Percentiles rank a stretch among this genome's conserved stretches.
Conservation (phyloP, 2,113 vertebrate genomes). For the Heliornis fulica region DNA sequence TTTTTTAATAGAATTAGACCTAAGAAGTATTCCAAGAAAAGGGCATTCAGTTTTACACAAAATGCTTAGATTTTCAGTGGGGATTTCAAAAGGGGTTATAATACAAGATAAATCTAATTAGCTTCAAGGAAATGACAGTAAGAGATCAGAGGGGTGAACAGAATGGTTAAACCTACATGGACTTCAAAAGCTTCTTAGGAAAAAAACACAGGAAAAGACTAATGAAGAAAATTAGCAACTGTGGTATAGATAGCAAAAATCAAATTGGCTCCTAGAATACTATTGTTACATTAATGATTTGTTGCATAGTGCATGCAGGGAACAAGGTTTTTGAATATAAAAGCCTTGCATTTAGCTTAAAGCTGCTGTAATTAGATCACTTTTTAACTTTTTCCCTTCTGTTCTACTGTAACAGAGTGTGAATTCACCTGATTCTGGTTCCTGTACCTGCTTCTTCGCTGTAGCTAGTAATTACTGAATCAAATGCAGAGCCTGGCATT, state of each 20-base stretch:
- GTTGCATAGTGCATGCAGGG: background rate
- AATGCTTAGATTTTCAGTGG: background rate
- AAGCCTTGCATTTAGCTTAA: background rate
- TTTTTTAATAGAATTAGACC: background rate
- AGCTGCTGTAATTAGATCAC: background rate
- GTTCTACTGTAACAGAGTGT: background rate
- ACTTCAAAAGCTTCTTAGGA: constrained; percentile 6
- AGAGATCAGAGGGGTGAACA: background rate
- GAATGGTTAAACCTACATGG: background rate
- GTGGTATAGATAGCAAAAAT: background rate
- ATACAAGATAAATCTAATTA: constrained; percentile 21
- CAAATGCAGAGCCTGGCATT: background rate
- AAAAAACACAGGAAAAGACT: background rate
- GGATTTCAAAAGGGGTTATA: background rate
- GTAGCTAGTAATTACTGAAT: background rate
- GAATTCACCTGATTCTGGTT: background rate
- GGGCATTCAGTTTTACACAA: background rate
- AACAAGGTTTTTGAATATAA: background rate
- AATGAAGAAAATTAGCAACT: constrained; percentile 1
- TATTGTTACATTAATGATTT: background rate
- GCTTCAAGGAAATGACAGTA: background rate
- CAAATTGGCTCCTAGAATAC: background rate
- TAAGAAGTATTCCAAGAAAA: background rate
- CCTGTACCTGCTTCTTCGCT: background rate
- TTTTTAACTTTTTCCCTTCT: background rate